phyloP scores from a whole-genome alignment of 2,113 vertebrate genomes.

The Saccopteryx leptura region DNA sequence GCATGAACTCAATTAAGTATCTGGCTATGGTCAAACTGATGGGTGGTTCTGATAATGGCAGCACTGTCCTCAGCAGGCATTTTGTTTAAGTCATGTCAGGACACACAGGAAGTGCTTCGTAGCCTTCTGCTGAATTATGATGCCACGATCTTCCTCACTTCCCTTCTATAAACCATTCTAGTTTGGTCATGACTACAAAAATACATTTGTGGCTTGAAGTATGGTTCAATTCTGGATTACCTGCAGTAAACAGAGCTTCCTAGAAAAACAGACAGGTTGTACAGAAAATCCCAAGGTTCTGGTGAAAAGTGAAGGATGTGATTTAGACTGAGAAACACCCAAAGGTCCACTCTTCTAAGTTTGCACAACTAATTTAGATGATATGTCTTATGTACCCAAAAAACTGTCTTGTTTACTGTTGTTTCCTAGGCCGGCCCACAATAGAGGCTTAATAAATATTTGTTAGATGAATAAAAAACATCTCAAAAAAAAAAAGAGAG shows the following conservation, averaged over 20 bases:
- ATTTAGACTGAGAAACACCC: background rate
- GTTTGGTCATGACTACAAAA: background rate
- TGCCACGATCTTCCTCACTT: background rate
- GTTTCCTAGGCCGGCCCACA: background rate
- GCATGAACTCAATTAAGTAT: background rate
- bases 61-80: background rate
- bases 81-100: background rate
- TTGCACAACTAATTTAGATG: background rate
- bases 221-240: background rate
- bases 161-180: background rate
- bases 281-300: background rate
- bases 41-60: background rate
- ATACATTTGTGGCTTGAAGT: background rate
- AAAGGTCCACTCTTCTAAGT: background rate
- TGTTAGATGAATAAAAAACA: conserved; percentile 18
- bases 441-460: background rate
- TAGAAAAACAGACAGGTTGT: background rate
- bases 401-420: background rate
- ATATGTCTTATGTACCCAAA: background rate
- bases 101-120: background rate
- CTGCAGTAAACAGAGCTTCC: background rate
- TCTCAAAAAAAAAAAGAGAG: background rate
- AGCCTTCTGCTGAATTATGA: background rate
- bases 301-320: background rate
- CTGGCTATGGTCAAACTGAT: background rate